These are phyloP conservation scores for Neodontobutis hainanensis DNA, from an alignment of 2,113 vertebrate genomes.

Conservation along the genomic window DNA sequence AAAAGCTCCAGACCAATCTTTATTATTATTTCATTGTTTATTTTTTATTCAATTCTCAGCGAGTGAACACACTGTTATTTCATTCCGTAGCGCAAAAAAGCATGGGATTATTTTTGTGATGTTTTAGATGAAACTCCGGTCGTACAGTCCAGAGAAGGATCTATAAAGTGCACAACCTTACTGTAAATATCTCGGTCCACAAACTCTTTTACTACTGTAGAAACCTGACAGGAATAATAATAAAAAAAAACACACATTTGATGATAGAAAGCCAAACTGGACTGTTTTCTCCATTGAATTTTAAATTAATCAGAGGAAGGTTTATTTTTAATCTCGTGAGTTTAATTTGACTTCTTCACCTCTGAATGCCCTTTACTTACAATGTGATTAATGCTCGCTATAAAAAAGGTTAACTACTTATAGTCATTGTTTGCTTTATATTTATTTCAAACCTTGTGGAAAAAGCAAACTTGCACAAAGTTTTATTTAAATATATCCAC, in stretches of 20 bases:
- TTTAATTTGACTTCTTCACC: constrained; percentile 51
- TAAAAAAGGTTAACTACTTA: constrained; percentile 24
- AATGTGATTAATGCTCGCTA: constrained; percentile 57
- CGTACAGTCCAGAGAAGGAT: constrained; percentile 26
- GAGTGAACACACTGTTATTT: constrained; percentile 69
- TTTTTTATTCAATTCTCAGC: constrained; percentile 41
- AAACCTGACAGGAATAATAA: constrained; percentile 39
- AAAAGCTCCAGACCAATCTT: constrained; percentile 52
- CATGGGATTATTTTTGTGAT: constrained; percentile 34
- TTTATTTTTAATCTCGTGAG: constrained; percentile 60
- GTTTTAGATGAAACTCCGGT: constrained; percentile 45
- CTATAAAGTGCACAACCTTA: constrained; percentile 67
- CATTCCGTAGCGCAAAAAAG: constrained; percentile 61
- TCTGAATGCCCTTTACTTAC: constrained; percentile 52
- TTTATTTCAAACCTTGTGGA: constrained; percentile 74
- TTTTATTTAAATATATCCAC: constrained; percentile 56
- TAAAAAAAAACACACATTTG: not conserved
- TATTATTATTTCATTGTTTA: constrained; percentile 17
- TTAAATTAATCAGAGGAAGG: constrained; percentile 45
- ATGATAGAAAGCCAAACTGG: constrained; percentile 20
- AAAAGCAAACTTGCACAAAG: constrained; percentile 56
- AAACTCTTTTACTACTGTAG: constrained; percentile 71
- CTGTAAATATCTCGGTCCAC: constrained; percentile 75
- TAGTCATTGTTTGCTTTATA: constrained; percentile 63
- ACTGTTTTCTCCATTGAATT: constrained; percentile 32